phyloP scores from a whole-genome alignment of 2,797 vertebrate species.

The Notolepis coatsorum region DNA sequence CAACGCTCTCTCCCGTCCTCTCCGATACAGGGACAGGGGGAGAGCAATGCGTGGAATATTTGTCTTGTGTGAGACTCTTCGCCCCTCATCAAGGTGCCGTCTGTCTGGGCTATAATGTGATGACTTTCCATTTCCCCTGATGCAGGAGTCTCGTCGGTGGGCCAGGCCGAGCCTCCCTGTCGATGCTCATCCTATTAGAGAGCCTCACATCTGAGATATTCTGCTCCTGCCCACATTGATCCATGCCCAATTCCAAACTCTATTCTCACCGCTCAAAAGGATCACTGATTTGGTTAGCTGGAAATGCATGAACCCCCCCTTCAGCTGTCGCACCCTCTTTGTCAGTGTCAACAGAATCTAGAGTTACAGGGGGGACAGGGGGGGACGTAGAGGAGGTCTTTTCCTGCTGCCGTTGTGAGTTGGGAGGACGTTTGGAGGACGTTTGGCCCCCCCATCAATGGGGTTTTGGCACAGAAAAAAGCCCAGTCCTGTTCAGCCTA shows the following conservation, averaged over 20 bases:
- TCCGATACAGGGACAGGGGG: not conserved
- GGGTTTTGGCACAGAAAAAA: slow-evolving; percentile 75
- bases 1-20: not conserved
- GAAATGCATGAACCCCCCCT: slow-evolving; percentile 19
- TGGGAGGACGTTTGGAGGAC: slow-evolving; percentile 78
- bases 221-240: no score
- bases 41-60: slow-evolving; percentile 13
- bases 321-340: slow-evolving; percentile 56
- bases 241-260: slow-evolving; percentile 40
- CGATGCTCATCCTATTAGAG: slow-evolving; percentile 61
- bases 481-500: slow-evolving; percentile 57
- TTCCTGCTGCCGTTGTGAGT: slow-evolving; percentile 66
- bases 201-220: slow-evolving; percentile 59
- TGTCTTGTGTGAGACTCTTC: slow-evolving; percentile 7
- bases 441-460: slow-evolving; percentile 59
- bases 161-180: slow-evolving; percentile 38
- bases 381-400: slow-evolving; percentile 43
- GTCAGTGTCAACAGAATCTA: slow-evolving; percentile 76
- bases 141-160: slow-evolving; percentile 32
- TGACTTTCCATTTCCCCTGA: slow-evolving; percentile 49
- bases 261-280: slow-evolving; percentile 47
- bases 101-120: slow-evolving; percentile 29
- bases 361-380: slow-evolving; percentile 72
- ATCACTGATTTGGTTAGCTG: slow-evolving; percentile 59
- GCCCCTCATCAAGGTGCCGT: slow-evolving; percentile 15